These are phyloP conservation scores for Sparus aurata DNA, from an alignment of 2,797 vertebrate species.

Conservation along the genomic window DNA sequence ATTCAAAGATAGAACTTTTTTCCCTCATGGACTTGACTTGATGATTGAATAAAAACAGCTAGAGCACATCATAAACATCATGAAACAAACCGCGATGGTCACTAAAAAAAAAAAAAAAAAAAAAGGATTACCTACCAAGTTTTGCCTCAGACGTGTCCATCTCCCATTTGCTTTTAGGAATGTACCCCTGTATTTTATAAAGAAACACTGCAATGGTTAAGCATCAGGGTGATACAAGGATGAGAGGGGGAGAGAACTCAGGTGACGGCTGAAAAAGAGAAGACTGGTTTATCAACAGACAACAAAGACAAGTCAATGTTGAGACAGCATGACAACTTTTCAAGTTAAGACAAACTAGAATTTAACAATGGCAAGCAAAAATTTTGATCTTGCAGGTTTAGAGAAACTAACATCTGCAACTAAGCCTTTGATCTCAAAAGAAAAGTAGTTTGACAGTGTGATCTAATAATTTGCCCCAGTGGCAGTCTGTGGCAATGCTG, in stretches of 20 bases:
- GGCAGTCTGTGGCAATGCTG: background rate
- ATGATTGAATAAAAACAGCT: background rate
- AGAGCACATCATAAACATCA: background rate
- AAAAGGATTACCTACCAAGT: slow-evolving; percentile 93
- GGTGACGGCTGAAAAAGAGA: slow-evolving; percentile 70
- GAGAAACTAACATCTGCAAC: slow-evolving; percentile 30
- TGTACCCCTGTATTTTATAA: slow-evolving; percentile 98
- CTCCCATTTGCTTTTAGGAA: slow-evolving; percentile 99
- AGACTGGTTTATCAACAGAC: slow-evolving; percentile 75
- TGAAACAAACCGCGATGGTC: background rate
- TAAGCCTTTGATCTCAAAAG: slow-evolving; percentile 16
- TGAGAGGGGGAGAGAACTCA: slow-evolving; percentile 44
- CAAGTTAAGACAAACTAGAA: slow-evolving; percentile 29
- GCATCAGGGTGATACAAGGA: slow-evolving; percentile 66
- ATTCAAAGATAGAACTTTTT: slow-evolving; percentile 8
- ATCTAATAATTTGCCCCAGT: background rate
- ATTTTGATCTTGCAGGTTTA: slow-evolving; percentile 27
- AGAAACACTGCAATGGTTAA: slow-evolving; percentile 98
- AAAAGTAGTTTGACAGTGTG: background rate
- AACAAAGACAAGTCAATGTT: slow-evolving; percentile 61
- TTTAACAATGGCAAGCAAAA: slow-evolving; percentile 67
- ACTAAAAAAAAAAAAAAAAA: too few relatives aligned
- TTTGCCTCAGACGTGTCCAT: slow-evolving; percentile 99
- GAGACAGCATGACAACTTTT: slow-evolving; percentile 37
- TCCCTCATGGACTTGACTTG: background rate